These are phyloP conservation scores for Protonibea diacanthus DNA, from an alignment of 2,797 vertebrate genomes.

Conservation along the genomic window DNA sequence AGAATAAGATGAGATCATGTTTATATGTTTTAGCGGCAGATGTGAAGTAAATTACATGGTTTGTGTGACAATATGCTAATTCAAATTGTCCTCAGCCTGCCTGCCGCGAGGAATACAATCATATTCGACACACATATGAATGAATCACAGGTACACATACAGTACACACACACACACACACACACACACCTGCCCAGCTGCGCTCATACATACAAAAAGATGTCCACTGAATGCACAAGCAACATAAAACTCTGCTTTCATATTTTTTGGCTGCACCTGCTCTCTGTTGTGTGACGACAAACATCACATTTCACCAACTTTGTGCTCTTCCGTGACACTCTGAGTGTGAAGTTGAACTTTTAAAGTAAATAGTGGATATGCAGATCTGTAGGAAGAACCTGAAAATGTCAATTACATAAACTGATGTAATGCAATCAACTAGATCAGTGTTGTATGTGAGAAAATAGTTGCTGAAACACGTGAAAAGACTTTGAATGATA, in stretches of 20 bases:
- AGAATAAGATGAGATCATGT: conserved; percentile 39
- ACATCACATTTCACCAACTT: not conserved
- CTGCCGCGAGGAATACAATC: conserved; percentile 51
- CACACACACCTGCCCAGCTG: conserved; percentile 33
- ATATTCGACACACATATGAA: conserved; percentile 23
- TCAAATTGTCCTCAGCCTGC: conserved; percentile 38
- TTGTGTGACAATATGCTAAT: conserved; percentile 46
- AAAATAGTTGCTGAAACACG: too few species aligned
- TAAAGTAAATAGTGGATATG: not conserved
- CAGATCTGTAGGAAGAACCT: not conserved
- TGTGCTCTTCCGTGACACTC: not conserved
- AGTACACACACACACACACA: not conserved
- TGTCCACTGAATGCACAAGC: conserved; percentile 8
- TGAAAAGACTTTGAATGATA: too few species aligned
- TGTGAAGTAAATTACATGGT: conserved; percentile 55
- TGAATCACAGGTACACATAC: conserved; percentile 26
- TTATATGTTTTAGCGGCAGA: conserved; percentile 55
- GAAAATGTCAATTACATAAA: too few species aligned
- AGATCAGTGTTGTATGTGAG: not conserved
- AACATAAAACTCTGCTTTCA: conserved; percentile 6
- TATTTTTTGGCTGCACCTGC: conserved; percentile 11
- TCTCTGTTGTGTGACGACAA: conserved; percentile 5
- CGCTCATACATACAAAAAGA: conserved; percentile 5
- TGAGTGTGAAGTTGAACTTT: not conserved
- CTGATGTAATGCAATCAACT: not conserved